These are phyloP conservation scores for Darevskia mixta DNA, from an alignment of 2,797 vertebrate genomes.

Conservation along the genomic window DNA sequence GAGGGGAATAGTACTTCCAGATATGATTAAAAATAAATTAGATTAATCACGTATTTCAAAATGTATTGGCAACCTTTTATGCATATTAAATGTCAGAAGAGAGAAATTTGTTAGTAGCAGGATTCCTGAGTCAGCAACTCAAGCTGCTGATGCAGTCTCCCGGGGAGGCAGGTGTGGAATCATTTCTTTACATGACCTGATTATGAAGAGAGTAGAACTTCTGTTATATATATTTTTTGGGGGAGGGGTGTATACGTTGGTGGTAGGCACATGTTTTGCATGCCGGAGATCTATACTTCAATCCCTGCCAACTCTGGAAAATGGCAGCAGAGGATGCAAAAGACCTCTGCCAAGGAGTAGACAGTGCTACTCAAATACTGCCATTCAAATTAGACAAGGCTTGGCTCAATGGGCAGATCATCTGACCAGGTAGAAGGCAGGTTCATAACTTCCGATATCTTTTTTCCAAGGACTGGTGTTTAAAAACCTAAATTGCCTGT, in stretches of 20 bases:
- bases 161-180: background rate
- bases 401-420: background rate
- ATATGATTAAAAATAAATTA: conserved; percentile 15
- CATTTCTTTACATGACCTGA: background rate
- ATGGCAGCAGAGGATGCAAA: background rate
- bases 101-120: background rate
- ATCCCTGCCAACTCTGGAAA: background rate
- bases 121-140: background rate
- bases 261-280: background rate
- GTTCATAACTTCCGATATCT: background rate
- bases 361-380: no score
- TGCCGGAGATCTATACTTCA: background rate
- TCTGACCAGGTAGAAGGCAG: background rate
- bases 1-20: background rate
- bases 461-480: background rate
- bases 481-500: background rate
- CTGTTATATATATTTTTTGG: background rate
- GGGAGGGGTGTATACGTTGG: no score
- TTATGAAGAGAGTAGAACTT: background rate
- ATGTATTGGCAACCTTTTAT: background rate
- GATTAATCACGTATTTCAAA: background rate
- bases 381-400: background rate
- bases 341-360: no score
- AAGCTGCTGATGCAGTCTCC: background rate
- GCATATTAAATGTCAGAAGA: conserved; percentile 11